phyloP scores from a whole-genome alignment of 2,797 vertebrate genomes.

The Sebastiscus albofasciatus region DNA sequence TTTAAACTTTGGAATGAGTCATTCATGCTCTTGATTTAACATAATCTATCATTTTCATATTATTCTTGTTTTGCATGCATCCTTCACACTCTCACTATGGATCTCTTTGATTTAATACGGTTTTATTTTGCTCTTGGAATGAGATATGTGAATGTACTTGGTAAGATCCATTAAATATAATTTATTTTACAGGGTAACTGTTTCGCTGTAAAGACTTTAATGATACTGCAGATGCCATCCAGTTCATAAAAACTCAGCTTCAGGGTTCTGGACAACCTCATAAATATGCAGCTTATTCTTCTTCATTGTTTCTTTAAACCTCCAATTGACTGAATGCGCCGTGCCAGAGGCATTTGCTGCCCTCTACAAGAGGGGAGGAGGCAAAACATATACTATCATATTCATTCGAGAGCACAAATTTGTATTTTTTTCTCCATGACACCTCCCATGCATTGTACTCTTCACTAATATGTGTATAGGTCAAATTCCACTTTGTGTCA shows the following conservation, averaged over 20 bases:
- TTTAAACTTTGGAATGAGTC: neutral
- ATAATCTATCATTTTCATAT: neutral
- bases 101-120: neutral
- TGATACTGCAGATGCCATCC: neutral
- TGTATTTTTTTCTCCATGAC: neutral
- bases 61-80: neutral
- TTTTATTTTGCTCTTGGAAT: neutral
- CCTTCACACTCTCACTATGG: neutral
- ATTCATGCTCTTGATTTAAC: neutral
- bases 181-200: neutral
- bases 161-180: neutral
- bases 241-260: neutral
- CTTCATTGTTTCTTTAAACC: neutral
- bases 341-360: neutral
- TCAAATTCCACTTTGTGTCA: neutral
- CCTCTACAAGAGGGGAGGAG: neutral
- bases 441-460: neutral
- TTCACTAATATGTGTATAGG: neutral
- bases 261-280: neutral
- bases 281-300: neutral
- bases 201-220: neutral
- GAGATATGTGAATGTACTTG: neutral
- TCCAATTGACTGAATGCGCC: neutral
- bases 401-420: neutral
- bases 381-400: neutral